Conservation (phyloP, 2,797 vertebrate species). For the Tenualosa ilisha region DNA sequence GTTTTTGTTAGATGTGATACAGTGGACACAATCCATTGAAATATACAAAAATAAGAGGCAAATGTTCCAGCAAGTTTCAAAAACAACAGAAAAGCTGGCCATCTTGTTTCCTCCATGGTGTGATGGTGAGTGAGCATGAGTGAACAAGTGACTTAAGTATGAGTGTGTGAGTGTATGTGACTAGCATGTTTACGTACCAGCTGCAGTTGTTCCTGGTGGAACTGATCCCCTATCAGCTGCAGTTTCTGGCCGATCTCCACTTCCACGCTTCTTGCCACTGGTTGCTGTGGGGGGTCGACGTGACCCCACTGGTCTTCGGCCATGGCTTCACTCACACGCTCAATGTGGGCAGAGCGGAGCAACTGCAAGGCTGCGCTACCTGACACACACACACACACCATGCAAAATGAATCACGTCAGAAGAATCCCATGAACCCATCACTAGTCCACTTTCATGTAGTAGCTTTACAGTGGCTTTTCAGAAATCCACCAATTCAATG, state of each 20-base stretch:
- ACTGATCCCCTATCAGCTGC: slow-evolving; percentile 81
- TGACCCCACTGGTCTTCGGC: slow-evolving; percentile 53
- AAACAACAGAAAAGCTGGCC: too few species aligned
- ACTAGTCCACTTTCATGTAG: background rate
- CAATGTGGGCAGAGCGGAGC: slow-evolving; percentile 73
- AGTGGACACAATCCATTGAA: too few species aligned
- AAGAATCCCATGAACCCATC: background rate
- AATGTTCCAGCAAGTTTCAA: too few species aligned
- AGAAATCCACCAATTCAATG: background rate
- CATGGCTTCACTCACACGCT: slow-evolving; percentile 62
- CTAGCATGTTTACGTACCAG: slow-evolving; percentile 66
- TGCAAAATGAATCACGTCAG: background rate
- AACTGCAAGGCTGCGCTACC: slow-evolving; percentile 79
- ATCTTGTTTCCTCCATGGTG: too few species aligned
- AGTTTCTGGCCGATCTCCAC: slow-evolving; percentile 78
- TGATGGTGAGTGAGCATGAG: background rate
- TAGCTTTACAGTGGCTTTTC: background rate
- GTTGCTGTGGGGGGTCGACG: slow-evolving; percentile 61
- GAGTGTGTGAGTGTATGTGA: background rate
- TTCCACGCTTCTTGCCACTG: slow-evolving; percentile 66
- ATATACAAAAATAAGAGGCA: too few species aligned
- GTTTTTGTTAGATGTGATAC: background rate
- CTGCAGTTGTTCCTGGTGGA: slow-evolving; percentile 76
- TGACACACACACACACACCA: slow-evolving; percentile 41
- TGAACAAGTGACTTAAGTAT: background rate